Base-by-base conservation (phyloP, 2,113 vertebrate species). In the Perca fluviatilis region DNA sequence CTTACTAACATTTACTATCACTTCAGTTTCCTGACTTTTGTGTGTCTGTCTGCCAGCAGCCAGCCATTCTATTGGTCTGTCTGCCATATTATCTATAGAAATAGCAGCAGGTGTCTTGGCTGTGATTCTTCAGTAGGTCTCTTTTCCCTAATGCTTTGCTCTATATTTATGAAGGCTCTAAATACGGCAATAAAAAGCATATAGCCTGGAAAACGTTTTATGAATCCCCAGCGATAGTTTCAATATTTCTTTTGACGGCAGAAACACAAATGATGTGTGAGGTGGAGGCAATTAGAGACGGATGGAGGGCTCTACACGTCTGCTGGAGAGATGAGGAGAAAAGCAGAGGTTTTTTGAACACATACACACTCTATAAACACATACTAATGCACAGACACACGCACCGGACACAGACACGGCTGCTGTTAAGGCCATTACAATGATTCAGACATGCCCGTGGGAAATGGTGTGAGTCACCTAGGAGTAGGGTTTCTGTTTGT, bases 121-220 rank as follows among this genome's bases (percentile, higher is more conserved):
- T 79, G 50, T 6, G 67, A 73, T 76, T 87, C 76, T 79, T 61
- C 62, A 64, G 64, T 30, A 21, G 5, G 58, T 80, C 67, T 46
- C 64, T 67, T 77, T 76, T 67, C 86, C 82, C 89, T 77, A 86
- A 88, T 87, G 86, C 84, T 90, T 91, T 89, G 87, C 90, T 84
- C 77, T 86, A 82, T 93, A 92, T 94, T 94, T 93, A 94, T 85
- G 88, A 91, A 85, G 88, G 83, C 85, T 92, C 90, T 93, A 94
- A 94, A 94, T 90, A 88, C 61, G 53, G 88, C 91, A 86, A 89
- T 93, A 93, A 94, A 94, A 93, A 83, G 76, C 89, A 91, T 90
- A 93, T 88, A 91, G 85, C 88, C 90, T 85, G 75, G 85, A 91
- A 93, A 93, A 90, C 61, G 82, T 87, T 92, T 33, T 92, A 93